Evolutionary conservation across 2,888 invertebrate genomes (phyloP).

Genomic region (Chrysotoxum bicinctum): DNA sequence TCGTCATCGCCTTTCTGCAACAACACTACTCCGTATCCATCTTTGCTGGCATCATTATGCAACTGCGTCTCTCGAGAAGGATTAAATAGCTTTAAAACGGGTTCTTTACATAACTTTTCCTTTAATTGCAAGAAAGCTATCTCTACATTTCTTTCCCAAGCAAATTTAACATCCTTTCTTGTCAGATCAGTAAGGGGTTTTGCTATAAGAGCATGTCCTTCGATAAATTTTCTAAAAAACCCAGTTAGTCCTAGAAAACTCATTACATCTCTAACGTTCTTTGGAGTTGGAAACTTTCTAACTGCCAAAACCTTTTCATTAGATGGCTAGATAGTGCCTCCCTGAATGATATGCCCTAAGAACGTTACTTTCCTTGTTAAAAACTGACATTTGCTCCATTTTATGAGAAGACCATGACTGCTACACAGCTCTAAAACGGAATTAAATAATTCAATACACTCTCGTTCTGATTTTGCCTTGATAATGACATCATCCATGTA

Average conservation of each 20-base stretch:
- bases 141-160: too few relatives aligned
- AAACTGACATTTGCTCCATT: constrained; percentile 58
- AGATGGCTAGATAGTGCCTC: constrained; percentile 41
- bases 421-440: background rate
- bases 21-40: constrained; percentile 74
- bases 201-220: background rate
- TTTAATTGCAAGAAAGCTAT: too few relatives aligned
- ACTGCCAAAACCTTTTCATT: constrained; percentile 57
- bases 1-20: constrained; percentile 69
- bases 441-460: background rate
- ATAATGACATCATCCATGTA: too few relatives aligned
- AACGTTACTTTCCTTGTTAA: too few relatives aligned
- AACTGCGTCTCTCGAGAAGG: too few relatives aligned
- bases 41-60: constrained; percentile 26
- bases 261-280: too few relatives aligned
- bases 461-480: too few relatives aligned
- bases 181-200: too few relatives aligned
- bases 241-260: constrained; percentile 55
- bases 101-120: too few relatives aligned
- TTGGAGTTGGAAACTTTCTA: constrained; percentile 5
- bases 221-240: constrained; percentile 4
- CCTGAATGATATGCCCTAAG: too few relatives aligned
- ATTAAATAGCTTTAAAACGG: too few relatives aligned
- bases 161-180: too few relatives aligned
- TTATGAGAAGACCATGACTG: constrained; percentile 28